Base-by-base conservation (phyloP, 2,113 vertebrate species). In the Cyprinus carpio region DNA sequence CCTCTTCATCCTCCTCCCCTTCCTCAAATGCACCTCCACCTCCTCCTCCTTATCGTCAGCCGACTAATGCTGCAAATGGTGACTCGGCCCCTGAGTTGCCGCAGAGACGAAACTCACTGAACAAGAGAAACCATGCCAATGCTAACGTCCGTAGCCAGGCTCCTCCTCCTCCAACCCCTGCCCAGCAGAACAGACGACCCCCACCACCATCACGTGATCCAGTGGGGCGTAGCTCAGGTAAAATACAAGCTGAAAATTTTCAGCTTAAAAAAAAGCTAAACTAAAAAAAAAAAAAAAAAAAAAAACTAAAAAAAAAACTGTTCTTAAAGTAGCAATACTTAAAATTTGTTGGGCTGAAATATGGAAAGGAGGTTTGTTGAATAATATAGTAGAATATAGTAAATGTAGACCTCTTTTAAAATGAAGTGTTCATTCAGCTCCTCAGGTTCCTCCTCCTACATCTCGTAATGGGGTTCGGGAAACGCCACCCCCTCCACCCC, bases 81-180 rank as follows among this genome's bases (percentile, higher is more conserved):
- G 96, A 98, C 54, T 92, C 93, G 0, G 96, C 97, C 56, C 98
- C 97, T 0, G 96, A 98, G 93, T 96, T 99, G 81, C 98, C 98
- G 0, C 96, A 97, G 94, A 96, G 97, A 91, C 96, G 97, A 91
- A 99, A 99, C 93, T 99, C 98, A 37, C 95, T 99, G 91, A 96
- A 96, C 93, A 96, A 96, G 85, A 95, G 96, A 56, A 94, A 94
- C 71, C 91, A 95, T 1, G 95, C 95, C 0, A 95, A 93, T 81
- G 92, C 92, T 86, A 95, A 96, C n/a, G 95, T 95, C 87, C 95
- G 96, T 20, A 92, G 84, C 86, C 93, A 93, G 0, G 94, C 93
- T 0, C 94, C 93, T 0, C 94, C 93, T 0, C 94, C 94, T 29
- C 91, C 93, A 27, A 93, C 94, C 10, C 88, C 93, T 64, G 85